Percentiles rank a stretch among this genome's conserved stretches.
These are phyloP conservation scores for Gastracanthus pulcherrimus DNA, from an alignment of 2,888 invertebrate species.

Conservation along the genomic window DNA sequence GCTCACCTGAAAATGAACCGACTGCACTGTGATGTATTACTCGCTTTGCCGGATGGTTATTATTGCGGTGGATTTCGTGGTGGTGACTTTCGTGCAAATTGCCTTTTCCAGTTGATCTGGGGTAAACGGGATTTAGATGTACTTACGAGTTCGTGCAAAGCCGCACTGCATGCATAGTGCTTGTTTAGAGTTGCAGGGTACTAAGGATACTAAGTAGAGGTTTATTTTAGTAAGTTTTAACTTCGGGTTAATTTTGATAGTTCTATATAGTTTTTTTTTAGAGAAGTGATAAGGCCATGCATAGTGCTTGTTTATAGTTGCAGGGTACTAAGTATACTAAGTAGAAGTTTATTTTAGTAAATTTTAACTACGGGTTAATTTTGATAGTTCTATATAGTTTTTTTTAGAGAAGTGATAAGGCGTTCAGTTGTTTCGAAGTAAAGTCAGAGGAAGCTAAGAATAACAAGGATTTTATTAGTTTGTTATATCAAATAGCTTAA, in stretches of 20 bases:
- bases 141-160: constrained; percentile 19
- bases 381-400: neutral
- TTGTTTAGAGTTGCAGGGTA: neutral
- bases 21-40: constrained; percentile 19
- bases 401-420: neutral
- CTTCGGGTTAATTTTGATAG: neutral
- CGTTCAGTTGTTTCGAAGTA: no score
- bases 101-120: neutral
- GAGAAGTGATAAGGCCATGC: neutral
- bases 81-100: no score
- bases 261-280: neutral
- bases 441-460: neutral
- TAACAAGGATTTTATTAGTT: neutral
- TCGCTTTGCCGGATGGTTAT: neutral
- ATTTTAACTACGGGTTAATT: neutral
- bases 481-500: neutral
- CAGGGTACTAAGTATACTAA: no score
- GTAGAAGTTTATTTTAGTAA: no score
- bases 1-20: constrained; percentile 67
- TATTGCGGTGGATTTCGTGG: neutral
- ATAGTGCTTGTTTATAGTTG: no score
- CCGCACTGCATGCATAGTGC: constrained; percentile 32
- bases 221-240: neutral
- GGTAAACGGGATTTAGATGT: neutral
- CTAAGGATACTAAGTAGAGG: no score